Base-by-base conservation (phyloP, 1,140 invertebrate genomes). In the Neuroterus valhalla region DNA sequence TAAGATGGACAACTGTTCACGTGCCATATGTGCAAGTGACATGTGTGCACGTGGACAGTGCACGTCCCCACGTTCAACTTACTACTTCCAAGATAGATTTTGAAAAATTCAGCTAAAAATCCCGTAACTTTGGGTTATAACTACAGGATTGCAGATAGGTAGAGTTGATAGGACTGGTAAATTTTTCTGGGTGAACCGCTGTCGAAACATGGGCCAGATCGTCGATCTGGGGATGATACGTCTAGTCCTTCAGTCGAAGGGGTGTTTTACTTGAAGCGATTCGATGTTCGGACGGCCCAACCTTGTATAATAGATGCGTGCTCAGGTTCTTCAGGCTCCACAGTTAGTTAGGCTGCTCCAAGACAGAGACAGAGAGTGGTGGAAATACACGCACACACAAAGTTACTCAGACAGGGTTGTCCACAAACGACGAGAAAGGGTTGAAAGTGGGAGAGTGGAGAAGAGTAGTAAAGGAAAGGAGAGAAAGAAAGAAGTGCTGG, bases 401-500 rank as follows among this genome's bases (percentile, higher is more conserved):
- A 62, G 55, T 62, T 31, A 31, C 55, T 23, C n/a, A 26, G 55
- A 62, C 31, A 15, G 55, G 55, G 55, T 62, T 62, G 55, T 23
- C 14, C 31, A 23, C 12, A n/a, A 26, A 26, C 52, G 26, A 15
- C 17, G 38, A 44, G 21, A 45, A 21, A 21, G 66, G 31, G 14
- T 4, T 23, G 55, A 23, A 31, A 15, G 55, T 15, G 31, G 15
- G 21, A 62, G 19, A 12, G 19, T 12, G 23, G 11, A 62, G 23
- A 19, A 68, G 44, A 68, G 38, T 68, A 68, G 66, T 43, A 62
- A 44, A 48, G 68, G 23, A 14, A 26, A 43, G 10, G 21, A 46
- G 21, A 69, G 43, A 69, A 8, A 68, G 31, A 68, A 44, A 69
- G 42, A 19, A 3, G 21, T 76, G 69, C 55, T 70, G 67, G 45